Conservation (phyloP, 2,888 invertebrate genomes). For the Spilosoma lubricipeda region DNA sequence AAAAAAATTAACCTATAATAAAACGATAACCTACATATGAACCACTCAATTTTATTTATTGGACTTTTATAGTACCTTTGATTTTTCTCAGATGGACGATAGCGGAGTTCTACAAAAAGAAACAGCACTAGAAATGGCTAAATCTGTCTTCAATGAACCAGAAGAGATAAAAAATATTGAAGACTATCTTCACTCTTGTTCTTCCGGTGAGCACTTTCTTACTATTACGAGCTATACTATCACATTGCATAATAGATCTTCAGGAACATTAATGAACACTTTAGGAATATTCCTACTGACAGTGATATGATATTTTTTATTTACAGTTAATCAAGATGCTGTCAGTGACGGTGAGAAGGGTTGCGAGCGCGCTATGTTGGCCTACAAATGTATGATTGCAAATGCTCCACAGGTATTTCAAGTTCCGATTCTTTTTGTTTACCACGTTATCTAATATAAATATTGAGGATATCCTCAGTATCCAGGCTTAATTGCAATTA, state of each 20-base stretch:
- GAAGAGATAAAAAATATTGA: slow-evolving; percentile 72
- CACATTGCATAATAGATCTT: neutral
- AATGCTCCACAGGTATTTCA: slow-evolving; percentile 72
- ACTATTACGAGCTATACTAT: neutral
- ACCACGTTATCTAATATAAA: too few species aligned
- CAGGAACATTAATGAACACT: neutral
- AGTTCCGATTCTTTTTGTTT: neutral
- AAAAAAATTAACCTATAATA: neutral
- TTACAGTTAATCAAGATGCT: slow-evolving; percentile 71
- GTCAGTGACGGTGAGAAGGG: slow-evolving; percentile 77
- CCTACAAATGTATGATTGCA: slow-evolving; percentile 73
- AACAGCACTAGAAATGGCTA: slow-evolving; percentile 66
- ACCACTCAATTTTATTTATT: neutral
- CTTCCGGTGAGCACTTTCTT: slow-evolving; percentile 58
- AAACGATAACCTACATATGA: neutral
- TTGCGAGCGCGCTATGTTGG: slow-evolving; percentile 73
- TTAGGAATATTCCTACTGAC: neutral
- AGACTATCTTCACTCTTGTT: slow-evolving; percentile 73
- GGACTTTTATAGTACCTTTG: neutral
- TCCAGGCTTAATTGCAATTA: neutral
- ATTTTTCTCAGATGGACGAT: slow-evolving; percentile 65
- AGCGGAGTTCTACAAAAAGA: slow-evolving; percentile 72
- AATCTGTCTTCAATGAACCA: slow-evolving; percentile 65
- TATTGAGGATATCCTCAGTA: neutral
- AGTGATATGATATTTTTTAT: neutral